A percentile compares a stretch with the other conserved stretches of the same genome.
These are phyloP conservation scores for Lingula anatina DNA, from an alignment of 2,888 invertebrate species.

Conservation along the genomic window DNA sequence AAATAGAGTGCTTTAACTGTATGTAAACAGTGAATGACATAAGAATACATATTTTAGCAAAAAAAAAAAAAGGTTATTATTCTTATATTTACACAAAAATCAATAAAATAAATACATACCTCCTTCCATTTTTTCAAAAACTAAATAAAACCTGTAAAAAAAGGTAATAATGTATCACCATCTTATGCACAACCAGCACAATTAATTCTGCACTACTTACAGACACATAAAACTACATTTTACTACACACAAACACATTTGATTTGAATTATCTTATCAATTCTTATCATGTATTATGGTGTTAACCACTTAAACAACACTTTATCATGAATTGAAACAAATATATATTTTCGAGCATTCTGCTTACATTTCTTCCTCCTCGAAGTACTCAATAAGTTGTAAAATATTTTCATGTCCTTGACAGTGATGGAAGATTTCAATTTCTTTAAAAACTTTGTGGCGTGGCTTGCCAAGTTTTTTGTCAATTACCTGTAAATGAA, in stretches of 20 bases:
- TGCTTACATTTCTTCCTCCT: constrained; percentile 69
- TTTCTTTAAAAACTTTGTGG: constrained; percentile 93
- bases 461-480: constrained; percentile 92
- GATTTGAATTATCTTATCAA: too few species aligned
- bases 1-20: too few species aligned
- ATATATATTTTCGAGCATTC: too few species aligned
- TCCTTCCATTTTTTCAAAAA: constrained; percentile 96
- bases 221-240: too few species aligned
- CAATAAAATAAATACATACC: constrained; percentile 25
- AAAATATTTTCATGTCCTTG: constrained; percentile 96
- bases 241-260: too few species aligned
- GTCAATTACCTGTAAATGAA: constrained; percentile 68
- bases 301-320: too few species aligned
- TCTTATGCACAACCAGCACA: too few species aligned
- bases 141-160: constrained; percentile 72
- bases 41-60: neutral
- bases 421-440: constrained; percentile 98
- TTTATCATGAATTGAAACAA: too few species aligned
- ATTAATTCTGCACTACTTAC: too few species aligned
- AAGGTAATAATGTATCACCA: too few species aligned
- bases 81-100: neutral
- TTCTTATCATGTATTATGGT: too few species aligned
- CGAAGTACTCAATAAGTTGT: constrained; percentile 84
- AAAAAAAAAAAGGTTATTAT: neutral
- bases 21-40: neutral